Evolutionary conservation across 2,888 invertebrate species (phyloP).

Genomic region (Allolobophora icterica): DNA sequence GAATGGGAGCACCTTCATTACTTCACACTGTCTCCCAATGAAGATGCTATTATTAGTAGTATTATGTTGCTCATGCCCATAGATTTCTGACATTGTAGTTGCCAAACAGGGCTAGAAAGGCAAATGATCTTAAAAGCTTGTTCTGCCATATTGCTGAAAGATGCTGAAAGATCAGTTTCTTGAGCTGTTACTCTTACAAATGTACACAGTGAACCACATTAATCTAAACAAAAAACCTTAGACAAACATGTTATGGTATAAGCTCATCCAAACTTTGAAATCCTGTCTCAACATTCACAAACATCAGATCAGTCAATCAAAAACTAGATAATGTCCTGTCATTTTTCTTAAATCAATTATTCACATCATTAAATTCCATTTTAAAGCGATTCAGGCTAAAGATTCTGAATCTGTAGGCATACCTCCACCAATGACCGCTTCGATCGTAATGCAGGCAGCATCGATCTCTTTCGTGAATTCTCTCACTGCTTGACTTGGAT

Average conservation of each 20-base stretch:
- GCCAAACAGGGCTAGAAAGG: too few relatives aligned
- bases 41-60: too few relatives aligned
- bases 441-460: slow-evolving; percentile 94
- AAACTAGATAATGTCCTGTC: background rate
- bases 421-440: slow-evolving; percentile 86
- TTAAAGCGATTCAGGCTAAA: background rate
- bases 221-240: background rate
- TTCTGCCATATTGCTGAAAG: too few relatives aligned
- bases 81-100: too few relatives aligned
- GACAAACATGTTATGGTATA: too few relatives aligned
- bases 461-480: slow-evolving; percentile 98
- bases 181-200: background rate
- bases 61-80: too few relatives aligned
- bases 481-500: slow-evolving; percentile 95
- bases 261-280: background rate
- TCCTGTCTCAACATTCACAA: background rate
- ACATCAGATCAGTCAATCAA: background rate
- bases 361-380: background rate
- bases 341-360: background rate
- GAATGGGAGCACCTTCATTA: too few relatives aligned
- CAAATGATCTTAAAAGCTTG: too few relatives aligned
- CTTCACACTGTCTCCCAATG: too few relatives aligned
- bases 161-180: background rate
- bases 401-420: too few relatives aligned
- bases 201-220: background rate